phyloP scores from a whole-genome alignment of 2,113 vertebrate genomes.

The Chelonoidis abingdonii region DNA sequence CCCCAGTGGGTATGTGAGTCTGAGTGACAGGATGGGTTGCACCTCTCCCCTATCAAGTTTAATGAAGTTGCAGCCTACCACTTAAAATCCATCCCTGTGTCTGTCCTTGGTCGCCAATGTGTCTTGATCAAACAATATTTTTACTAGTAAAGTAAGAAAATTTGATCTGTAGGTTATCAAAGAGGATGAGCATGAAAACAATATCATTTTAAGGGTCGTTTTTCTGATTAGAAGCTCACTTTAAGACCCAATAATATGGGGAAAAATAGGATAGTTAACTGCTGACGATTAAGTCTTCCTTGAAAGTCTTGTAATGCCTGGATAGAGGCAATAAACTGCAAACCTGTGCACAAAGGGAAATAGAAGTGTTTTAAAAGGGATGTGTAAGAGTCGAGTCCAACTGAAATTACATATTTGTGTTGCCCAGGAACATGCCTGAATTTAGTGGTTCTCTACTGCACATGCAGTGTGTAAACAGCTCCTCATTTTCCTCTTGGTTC shows the following conservation, averaged over 20 bases:
- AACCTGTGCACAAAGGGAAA: slow-evolving; percentile 2
- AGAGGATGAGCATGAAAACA: not conserved
- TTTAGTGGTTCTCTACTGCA: not conserved
- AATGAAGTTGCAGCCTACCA: not conserved
- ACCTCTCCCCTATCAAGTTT: not conserved
- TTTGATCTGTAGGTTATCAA: not conserved
- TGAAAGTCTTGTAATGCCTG: not conserved
- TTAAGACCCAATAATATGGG: not conserved
- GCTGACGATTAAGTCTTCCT: slow-evolving; percentile 7
- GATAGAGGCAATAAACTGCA: slow-evolving; percentile 9
- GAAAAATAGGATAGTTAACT: not conserved
- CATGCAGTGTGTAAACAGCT: not conserved
- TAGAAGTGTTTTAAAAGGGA: slow-evolving; percentile 8
- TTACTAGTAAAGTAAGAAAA: not conserved
- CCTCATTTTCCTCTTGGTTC: not conserved
- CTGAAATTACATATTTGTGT: not conserved
- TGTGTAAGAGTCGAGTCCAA: not conserved
- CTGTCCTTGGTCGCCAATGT: not conserved
- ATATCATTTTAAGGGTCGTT: not conserved
- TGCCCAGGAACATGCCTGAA: not conserved
- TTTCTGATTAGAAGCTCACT: slow-evolving; percentile 12
- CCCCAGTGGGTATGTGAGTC: not conserved
- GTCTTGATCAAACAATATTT: not conserved
- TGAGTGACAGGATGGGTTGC: not conserved
- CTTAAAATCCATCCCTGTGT: not conserved